Evolutionary conservation across 2,888 invertebrate genomes (phyloP).

Genomic region (Trachelus tabidus): DNA sequence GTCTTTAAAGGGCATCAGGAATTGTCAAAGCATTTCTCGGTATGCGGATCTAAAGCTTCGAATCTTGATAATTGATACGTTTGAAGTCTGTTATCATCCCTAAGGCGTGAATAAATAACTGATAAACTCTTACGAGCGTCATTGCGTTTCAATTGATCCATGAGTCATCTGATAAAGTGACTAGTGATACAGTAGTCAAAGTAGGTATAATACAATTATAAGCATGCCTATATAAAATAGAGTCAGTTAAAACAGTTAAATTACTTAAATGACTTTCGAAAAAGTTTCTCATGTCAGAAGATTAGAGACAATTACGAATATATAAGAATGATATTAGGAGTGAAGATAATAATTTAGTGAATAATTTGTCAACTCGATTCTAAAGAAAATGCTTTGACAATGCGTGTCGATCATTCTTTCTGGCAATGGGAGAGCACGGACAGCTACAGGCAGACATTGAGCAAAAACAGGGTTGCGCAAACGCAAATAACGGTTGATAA

Average conservation of each 20-base stretch:
- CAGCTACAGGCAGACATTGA: slow-evolving; percentile 21
- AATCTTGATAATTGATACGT: not conserved
- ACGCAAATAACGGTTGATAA: slow-evolving; percentile 64
- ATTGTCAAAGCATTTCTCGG: slow-evolving; percentile 36
- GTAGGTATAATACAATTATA: not conserved
- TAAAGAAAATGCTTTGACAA: slow-evolving; percentile 25
- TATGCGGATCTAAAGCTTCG: not conserved
- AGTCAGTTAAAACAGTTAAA: not conserved
- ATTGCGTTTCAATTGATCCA: not conserved
- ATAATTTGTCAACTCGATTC: not conserved
- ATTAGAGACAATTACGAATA: not conserved
- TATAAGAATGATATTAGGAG: not conserved
- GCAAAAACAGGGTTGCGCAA: slow-evolving; percentile 44
- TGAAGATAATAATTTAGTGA: not conserved
- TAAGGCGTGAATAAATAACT: not conserved
- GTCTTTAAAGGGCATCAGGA: slow-evolving; percentile 40
- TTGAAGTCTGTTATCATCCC: not conserved
- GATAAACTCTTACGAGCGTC: not conserved
- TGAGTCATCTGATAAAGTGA: not conserved
- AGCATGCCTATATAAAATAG: not conserved
- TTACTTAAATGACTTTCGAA: not conserved
- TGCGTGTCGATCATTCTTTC: slow-evolving; percentile 21
- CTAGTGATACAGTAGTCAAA: not conserved
- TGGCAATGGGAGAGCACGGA: slow-evolving; percentile 20
- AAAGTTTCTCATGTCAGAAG: no score